phyloP scores from a whole-genome alignment of 2,888 invertebrate species.

The Meandrusa payeni region DNA sequence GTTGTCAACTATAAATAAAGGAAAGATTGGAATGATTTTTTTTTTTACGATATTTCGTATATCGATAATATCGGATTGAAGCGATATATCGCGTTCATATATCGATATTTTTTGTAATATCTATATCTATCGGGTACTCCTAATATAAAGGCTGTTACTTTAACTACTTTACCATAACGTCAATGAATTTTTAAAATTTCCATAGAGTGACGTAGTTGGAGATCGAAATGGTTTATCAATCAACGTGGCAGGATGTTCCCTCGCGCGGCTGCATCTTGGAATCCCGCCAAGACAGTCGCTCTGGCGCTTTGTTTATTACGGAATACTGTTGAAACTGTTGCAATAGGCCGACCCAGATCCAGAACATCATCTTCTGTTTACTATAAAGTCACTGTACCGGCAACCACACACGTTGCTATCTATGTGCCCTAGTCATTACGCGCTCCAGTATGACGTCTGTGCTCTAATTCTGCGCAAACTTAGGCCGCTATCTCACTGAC shows the following conservation, averaged over 20 bases:
- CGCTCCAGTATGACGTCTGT: too few species aligned
- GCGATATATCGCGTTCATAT: too few species aligned
- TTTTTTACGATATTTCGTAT: too few species aligned
- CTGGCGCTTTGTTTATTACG: slow-evolving; percentile 70
- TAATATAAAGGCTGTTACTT: too few species aligned
- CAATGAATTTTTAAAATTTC: slow-evolving; percentile 14
- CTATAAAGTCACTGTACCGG: slow-evolving; percentile 31
- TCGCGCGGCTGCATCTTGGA: slow-evolving; percentile 57
- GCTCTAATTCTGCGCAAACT: too few species aligned
- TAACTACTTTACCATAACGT: too few species aligned
- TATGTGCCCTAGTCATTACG: not conserved
- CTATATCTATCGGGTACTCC: too few species aligned
- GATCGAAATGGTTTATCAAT: slow-evolving; percentile 40
- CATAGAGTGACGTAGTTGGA: slow-evolving; percentile 17
- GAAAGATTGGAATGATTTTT: too few species aligned
- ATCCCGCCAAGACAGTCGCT: slow-evolving; percentile 47
- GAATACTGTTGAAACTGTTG: slow-evolving; percentile 76
- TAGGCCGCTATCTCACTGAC: too few species aligned
- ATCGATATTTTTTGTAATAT: too few species aligned
- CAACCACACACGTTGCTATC: slow-evolving; percentile 25
- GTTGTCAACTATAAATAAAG: too few species aligned
- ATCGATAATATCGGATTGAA: too few species aligned
- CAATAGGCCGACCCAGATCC: slow-evolving; percentile 68
- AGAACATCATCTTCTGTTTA: slow-evolving; percentile 34
- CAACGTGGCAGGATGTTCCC: slow-evolving; percentile 32